These are phyloP conservation scores for Palythoa grandis DNA, from an alignment of 92 coral and sea anemone genomes.

Conservation along the genomic window DNA sequence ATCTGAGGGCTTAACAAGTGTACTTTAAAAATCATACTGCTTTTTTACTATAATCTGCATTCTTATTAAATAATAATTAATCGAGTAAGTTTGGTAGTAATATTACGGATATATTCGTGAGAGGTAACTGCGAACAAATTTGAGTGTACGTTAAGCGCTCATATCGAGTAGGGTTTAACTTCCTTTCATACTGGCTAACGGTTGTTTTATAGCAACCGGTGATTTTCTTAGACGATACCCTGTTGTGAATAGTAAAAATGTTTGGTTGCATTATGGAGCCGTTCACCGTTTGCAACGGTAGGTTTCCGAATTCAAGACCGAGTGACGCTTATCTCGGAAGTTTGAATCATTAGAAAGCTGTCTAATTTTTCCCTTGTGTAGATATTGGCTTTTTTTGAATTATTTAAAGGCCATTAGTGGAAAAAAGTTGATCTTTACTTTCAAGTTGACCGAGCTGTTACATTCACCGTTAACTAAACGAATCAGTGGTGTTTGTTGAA, in stretches of 20 bases:
- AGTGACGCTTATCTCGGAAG: slow-evolving; percentile 33
- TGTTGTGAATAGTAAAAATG: slow-evolving; percentile 20
- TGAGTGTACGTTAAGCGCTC: background rate
- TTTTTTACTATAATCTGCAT: slow-evolving; percentile 36
- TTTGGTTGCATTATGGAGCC: slow-evolving; percentile 2
- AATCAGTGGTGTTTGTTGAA: slow-evolving; percentile 29
- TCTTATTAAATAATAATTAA: slow-evolving; percentile 17
- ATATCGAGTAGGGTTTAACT: slow-evolving; percentile 77
- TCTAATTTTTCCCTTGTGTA: slow-evolving; percentile 47
- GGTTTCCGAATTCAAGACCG: slow-evolving; percentile 2
- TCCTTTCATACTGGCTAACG: slow-evolving; percentile 57
- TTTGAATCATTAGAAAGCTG: background rate
- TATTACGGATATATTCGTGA: slow-evolving; percentile 7
- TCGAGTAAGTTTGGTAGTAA: slow-evolving; percentile 10
- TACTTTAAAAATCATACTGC: slow-evolving; percentile 56
- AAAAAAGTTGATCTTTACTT: slow-evolving; percentile 73
- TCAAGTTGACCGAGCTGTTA: slow-evolving; percentile 38
- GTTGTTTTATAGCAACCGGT: slow-evolving; percentile 15
- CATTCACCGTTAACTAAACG: slow-evolving; percentile 8
- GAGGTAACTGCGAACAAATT: slow-evolving; percentile 18
- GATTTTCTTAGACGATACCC: slow-evolving; percentile 30
- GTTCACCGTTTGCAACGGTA: slow-evolving; percentile 12
- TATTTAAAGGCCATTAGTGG: slow-evolving; percentile 67
- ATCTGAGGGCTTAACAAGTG: slow-evolving; percentile 64
- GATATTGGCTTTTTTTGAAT: slow-evolving; percentile 51